A percentile compares a stretch with the other conserved stretches of the same genome.
These are phyloP conservation scores for Spilogale gracilis DNA, from an alignment of 2,113 vertebrate species.

Conservation along the genomic window DNA sequence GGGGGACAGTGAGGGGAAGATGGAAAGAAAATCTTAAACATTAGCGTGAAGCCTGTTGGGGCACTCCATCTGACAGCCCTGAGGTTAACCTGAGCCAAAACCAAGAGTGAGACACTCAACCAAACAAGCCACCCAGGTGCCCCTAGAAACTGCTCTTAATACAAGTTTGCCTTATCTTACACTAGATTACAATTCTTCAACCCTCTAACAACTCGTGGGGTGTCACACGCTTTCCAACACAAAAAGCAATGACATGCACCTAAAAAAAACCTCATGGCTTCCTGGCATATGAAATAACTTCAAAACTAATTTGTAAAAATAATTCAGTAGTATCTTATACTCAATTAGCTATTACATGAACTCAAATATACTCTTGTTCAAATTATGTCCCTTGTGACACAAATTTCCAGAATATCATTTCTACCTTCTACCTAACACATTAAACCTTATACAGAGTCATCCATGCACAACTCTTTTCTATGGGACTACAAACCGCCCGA, in stretches of 20 bases:
- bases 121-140: neutral
- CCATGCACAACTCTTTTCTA: neutral
- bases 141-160: neutral
- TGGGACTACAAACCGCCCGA: neutral
- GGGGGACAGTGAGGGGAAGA: neutral
- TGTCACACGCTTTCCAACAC: neutral
- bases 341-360: constrained; percentile 34
- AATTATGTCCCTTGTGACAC: neutral
- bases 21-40: neutral
- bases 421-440: neutral
- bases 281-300: constrained; percentile 41
- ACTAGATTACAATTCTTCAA: constrained; percentile 22
- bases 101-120: neutral
- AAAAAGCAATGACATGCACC: neutral
- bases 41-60: neutral
- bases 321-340: neutral
- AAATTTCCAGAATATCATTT: constrained; percentile 23
- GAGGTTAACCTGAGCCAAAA: neutral
- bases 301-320: constrained; percentile 46
- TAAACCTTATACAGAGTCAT: neutral
- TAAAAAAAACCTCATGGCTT: neutral
- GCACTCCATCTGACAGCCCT: neutral
- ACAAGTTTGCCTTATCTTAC: neutral
- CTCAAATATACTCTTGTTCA: constrained; percentile 13
- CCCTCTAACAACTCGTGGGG: neutral